Base-by-base conservation (phyloP, 2,888 invertebrate species). In the Dorcus parallelipipedus region DNA sequence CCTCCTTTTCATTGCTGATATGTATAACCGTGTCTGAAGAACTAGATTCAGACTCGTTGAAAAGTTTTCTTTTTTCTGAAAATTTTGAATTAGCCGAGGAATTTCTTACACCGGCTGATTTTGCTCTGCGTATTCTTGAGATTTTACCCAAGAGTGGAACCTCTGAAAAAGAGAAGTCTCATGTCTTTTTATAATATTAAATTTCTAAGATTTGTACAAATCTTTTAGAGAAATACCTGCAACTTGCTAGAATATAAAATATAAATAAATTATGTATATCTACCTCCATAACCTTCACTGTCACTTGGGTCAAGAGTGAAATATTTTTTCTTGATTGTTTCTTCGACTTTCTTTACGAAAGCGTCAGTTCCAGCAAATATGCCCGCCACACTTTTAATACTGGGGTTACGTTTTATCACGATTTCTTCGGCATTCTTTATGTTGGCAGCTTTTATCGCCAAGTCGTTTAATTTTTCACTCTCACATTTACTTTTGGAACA, bases 101-200 rank as follows among this genome's bases (percentile, higher is more conserved):
- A 51, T 74, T 73, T 52, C 76, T 65, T 38, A 73, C 66, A 2
- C 81, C 82, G 0, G 88, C 88, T 0, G 87, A 85, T 54, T 87
- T 85, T 0, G 88, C 88, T n/a, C 88, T 77, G 8, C 86, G 80
- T 2, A 85, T 84, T 49, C 89, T 79, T 0, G 88, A 86, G 0
- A 88, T 81, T 54, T 86, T 84, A 0, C 89, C 89, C 60, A 89
- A 74, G 40, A 88, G 76, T n/a, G 86, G 86, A 0, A 82, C 82
- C 56, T 86, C 86, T 83, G 47, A 38, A 52, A 14, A 48, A 8
- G 8, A 47, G 5, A 42, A 20, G 20, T 9, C 23, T 14, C 6
- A 14, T 4, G 8, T 17, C 3, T 8, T 38, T 0, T 43, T 52
- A 10, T 20, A 43, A 23, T 3, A 23, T n/a, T 5, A 33, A 33